Evolutionary conservation across 2,113 vertebrate species (phyloP).

Genomic region (Athene noctua): DNA sequence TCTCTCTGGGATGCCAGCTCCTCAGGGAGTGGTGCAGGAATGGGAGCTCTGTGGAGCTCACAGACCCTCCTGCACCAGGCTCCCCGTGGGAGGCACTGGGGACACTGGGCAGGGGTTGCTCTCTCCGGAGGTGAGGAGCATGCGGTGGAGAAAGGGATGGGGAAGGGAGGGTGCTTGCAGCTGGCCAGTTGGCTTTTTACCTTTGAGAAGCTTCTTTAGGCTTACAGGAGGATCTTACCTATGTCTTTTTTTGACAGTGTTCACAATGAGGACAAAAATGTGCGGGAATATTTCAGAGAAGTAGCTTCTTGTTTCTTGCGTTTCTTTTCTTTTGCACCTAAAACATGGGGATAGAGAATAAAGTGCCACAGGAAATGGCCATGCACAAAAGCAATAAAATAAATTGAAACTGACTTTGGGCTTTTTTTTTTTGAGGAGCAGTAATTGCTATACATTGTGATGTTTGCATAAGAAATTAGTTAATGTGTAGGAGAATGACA

Average conservation of each 20-base stretch:
- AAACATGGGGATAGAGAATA: conserved; percentile 49
- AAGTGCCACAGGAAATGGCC: conserved; percentile 73
- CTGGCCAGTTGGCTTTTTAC: background rate
- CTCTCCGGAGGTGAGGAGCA: background rate
- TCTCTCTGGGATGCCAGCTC: background rate
- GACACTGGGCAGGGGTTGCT: background rate
- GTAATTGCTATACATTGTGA: conserved; percentile 83
- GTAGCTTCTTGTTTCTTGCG: conserved; percentile 21
- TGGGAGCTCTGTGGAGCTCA: background rate
- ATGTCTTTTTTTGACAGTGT: background rate
- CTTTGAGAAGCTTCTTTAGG: background rate
- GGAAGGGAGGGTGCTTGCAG: background rate
- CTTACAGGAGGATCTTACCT: background rate
- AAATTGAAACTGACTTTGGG: conserved; percentile 79
- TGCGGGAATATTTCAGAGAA: background rate
- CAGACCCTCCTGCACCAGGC: background rate
- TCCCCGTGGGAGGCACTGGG: background rate
- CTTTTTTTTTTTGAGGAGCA: conserved; percentile 69
- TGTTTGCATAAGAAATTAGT: conserved; percentile 83
- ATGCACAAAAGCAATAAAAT: conserved; percentile 77
- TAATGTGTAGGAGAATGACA: conserved; percentile 78
- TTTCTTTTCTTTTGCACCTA: conserved; percentile 56
- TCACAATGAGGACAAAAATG: background rate
- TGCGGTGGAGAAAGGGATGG: background rate
- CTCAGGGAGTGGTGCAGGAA: background rate